These are phyloP conservation scores for Tribolium freemani DNA, from an alignment of 2,888 invertebrate species.

Conservation along the genomic window DNA sequence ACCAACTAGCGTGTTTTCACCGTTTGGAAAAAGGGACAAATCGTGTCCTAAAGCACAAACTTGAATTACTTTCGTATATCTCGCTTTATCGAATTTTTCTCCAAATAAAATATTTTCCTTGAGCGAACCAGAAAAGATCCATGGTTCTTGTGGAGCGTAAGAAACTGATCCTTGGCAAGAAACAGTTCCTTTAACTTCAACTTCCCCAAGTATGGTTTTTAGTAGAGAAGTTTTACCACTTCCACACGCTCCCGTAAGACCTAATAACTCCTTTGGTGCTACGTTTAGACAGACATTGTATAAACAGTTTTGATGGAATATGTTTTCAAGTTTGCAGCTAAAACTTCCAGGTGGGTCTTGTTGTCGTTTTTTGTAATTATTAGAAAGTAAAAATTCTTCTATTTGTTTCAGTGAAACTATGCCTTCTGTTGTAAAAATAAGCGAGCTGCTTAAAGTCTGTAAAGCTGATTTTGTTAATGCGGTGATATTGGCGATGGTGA, in stretches of 20 bases:
- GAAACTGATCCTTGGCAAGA: not conserved
- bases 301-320: too few species aligned
- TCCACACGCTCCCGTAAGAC: constrained; percentile 2
- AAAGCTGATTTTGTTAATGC: not conserved
- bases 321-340: too few species aligned
- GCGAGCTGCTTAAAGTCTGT: too few species aligned
- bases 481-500: not conserved
- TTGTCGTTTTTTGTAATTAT: too few species aligned
- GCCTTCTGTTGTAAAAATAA: not conserved
- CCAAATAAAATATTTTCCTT: constrained; percentile 17
- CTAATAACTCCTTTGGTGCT: too few species aligned
- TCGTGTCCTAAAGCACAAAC: constrained; percentile 25
- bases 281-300: too few species aligned
- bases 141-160: constrained; percentile 13
- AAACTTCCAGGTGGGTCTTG: too few species aligned
- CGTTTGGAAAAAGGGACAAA: constrained; percentile 8
- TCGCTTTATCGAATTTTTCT: too few species aligned
- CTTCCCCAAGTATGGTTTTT: not conserved
- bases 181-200: not conserved
- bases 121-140: constrained; percentile 10
- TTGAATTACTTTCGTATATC: not conserved
- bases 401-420: too few species aligned
- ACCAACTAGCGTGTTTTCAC: constrained; percentile 14
- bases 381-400: too few species aligned
- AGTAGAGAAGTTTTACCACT: constrained; percentile 14